Conservation (phyloP, 2,888 invertebrate species). For the Podotricha telesiphe region DNA sequence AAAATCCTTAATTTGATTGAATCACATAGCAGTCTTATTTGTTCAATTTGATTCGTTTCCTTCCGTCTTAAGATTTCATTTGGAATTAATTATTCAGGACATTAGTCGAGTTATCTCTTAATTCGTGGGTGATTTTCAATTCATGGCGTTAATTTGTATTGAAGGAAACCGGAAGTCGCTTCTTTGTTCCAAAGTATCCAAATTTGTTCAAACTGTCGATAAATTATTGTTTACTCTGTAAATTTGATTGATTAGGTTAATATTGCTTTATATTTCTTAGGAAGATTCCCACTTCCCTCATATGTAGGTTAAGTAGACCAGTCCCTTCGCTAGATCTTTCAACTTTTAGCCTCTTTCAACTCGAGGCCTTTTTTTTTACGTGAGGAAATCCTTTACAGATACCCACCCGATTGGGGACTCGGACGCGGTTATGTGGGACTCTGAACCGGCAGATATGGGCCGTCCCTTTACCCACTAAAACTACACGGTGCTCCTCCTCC, state of each 20-base stretch:
- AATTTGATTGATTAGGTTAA: not conserved
- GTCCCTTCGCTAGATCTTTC: too few species aligned
- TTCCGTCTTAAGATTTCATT: slow-evolving; percentile 18
- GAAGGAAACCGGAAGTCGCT: not conserved
- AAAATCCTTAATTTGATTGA: not conserved
- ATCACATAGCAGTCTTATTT: not conserved
- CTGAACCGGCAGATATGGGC: too few species aligned
- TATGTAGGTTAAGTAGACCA: not conserved
- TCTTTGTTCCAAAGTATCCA: not conserved
- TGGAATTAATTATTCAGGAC: slow-evolving; percentile 29
- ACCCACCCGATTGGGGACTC: too few species aligned
- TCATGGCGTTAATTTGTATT: slow-evolving; percentile 14
- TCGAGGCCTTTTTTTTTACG: too few species aligned
- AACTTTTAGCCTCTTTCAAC: too few species aligned
- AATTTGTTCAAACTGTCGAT: not conserved
- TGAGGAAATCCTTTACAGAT: too few species aligned
- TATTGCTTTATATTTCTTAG: not conserved
- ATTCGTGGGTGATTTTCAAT: slow-evolving; percentile 26
- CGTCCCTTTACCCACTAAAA: too few species aligned
- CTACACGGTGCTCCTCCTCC: too few species aligned
- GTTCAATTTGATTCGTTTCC: not conserved
- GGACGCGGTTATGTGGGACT: too few species aligned
- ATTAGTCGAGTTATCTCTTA: slow-evolving; percentile 25
- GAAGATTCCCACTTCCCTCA: not conserved
- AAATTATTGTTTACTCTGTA: not conserved